Evolutionary conservation across 2,797 vertebrate genomes (phyloP).

Genomic region (Labroides dimidiatus): DNA sequence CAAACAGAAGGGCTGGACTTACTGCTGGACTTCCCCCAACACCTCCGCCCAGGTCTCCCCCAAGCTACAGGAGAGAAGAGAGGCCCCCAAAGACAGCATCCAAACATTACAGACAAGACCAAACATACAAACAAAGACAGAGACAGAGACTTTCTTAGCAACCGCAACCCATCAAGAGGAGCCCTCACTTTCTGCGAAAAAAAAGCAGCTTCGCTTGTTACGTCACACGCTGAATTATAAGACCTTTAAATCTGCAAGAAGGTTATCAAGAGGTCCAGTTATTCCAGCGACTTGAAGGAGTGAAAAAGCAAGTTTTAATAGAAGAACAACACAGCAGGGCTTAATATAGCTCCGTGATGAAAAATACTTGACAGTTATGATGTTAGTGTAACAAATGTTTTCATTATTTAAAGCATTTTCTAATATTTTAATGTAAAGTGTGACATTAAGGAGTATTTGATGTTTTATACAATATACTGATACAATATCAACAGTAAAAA

Average conservation of each 20-base stretch:
- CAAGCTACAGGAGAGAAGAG: constrained; percentile 91
- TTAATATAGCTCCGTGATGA: not conserved
- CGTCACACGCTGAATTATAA: constrained; percentile 22
- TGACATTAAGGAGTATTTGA: too few species aligned
- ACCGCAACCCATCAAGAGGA: constrained; percentile 61
- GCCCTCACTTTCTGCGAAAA: constrained; percentile 32
- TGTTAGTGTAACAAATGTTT: not conserved
- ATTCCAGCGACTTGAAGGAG: constrained; percentile 25
- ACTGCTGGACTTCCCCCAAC: constrained; percentile 99
- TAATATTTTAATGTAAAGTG: too few species aligned
- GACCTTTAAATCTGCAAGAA: constrained; percentile 18
- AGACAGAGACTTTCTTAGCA: constrained; percentile 75
- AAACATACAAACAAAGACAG: constrained; percentile 66
- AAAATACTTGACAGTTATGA: not conserved
- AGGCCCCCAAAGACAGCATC: constrained; percentile 73
- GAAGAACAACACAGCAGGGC: not conserved
- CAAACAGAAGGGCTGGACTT: constrained; percentile 88
- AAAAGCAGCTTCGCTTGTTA: constrained; percentile 15
- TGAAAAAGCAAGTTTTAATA: constrained; percentile 3
- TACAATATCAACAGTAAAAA: not conserved
- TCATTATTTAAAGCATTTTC: constrained; percentile 12
- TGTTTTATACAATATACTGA: not conserved
- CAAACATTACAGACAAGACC: constrained; percentile 69
- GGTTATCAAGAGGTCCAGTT: constrained; percentile 19
- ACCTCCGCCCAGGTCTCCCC: constrained; percentile 99